phyloP scores from a whole-genome alignment of 2,113 vertebrate genomes.

The Pycnonotus jocosus region DNA sequence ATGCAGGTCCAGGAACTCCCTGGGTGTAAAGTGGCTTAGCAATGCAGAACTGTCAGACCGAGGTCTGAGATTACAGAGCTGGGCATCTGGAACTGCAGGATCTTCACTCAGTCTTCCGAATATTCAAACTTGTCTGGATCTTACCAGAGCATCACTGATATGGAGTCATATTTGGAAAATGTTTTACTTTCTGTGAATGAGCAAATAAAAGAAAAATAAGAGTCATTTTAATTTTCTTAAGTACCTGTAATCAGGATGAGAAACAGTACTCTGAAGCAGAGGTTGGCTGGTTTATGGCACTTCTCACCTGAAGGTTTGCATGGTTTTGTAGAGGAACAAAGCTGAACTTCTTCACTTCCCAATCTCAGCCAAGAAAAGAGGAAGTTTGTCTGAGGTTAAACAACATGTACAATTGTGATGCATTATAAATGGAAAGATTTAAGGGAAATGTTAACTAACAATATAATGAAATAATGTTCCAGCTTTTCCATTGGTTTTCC shows the following conservation, averaged over 20 bases:
- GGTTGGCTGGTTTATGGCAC: neutral
- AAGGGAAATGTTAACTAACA: neutral
- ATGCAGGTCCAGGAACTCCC: neutral
- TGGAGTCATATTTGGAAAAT: neutral
- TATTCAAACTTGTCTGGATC: neutral
- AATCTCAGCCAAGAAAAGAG: neutral
- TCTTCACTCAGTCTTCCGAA: neutral
- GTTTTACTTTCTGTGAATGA: neutral
- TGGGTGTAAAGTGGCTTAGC: neutral
- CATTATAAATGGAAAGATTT: neutral
- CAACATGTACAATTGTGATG: neutral
- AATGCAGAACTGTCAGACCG: neutral
- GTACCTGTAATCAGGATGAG: neutral
- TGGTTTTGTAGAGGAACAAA: neutral
- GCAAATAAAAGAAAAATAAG: neutral
- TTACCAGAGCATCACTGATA: neutral
- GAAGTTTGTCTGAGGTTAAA: neutral
- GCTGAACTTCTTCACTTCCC: neutral
- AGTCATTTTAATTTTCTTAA: neutral
- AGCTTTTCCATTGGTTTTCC: neutral
- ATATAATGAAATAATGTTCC: neutral
- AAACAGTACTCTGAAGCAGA: neutral
- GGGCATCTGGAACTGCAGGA: neutral
- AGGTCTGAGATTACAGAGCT: neutral
- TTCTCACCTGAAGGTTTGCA: neutral